Conservation (phyloP, 2,113 vertebrate species). For the Microtus ochrogaster region DNA sequence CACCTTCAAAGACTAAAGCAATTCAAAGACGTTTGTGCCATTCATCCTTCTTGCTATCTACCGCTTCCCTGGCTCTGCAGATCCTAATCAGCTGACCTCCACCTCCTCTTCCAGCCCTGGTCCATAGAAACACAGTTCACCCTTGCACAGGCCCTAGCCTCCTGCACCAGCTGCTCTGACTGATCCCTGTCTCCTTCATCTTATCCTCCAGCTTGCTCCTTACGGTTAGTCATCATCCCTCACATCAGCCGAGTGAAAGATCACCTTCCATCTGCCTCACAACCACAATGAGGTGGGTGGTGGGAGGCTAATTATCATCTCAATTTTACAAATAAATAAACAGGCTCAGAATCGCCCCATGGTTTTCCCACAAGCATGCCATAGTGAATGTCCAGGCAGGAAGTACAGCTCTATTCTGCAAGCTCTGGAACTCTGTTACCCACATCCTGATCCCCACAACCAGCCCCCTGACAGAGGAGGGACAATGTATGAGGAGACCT, state of each 20-base stretch:
- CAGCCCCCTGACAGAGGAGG: neutral
- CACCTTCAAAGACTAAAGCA: neutral
- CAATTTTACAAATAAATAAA: conserved; percentile 62
- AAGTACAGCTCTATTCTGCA: neutral
- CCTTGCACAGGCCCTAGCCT: neutral
- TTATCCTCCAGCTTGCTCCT: neutral
- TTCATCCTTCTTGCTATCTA: rapidly evolving
- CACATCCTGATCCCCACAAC: neutral
- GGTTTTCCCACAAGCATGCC: conserved; percentile 48
- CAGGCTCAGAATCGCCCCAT: neutral
- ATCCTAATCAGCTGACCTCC: neutral
- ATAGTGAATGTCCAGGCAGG: neutral
- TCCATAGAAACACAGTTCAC: too few relatives aligned
- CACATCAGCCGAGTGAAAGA: neutral
- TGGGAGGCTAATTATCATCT: conserved; percentile 47
- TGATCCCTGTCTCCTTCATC: neutral
- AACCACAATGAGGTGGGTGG: neutral
- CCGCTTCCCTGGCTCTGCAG: neutral
- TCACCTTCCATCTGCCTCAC: conserved; percentile 51
- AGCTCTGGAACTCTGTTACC: neutral
- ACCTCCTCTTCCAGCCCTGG: too few relatives aligned
- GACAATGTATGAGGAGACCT: neutral
- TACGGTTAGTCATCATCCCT: conserved; percentile 30
- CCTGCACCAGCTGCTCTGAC: neutral
- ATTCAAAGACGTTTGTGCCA: neutral